A percentile compares a stretch with the other conserved stretches of the same genome.
phyloP scores from a whole-genome alignment of 2,888 invertebrate species.

The Agelastica alni region DNA sequence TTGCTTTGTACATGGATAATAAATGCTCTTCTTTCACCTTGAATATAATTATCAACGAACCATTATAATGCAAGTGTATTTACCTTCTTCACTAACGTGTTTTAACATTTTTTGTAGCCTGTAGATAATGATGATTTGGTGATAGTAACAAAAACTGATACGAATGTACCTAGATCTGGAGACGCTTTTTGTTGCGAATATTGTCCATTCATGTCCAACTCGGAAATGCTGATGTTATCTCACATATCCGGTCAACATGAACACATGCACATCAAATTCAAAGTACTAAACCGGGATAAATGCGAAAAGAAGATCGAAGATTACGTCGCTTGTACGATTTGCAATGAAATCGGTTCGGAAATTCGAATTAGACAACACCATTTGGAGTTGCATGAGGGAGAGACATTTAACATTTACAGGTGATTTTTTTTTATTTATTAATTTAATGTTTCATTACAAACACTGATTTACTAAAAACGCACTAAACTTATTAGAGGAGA shows the following conservation, averaged over 20 bases:
- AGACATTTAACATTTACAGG: slow-evolving; percentile 31
- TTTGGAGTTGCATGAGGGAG: slow-evolving; percentile 46
- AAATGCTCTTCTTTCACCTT: no score
- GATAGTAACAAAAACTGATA: slow-evolving; percentile 34
- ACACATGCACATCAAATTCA: slow-evolving; percentile 31
- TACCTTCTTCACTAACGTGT: no score
- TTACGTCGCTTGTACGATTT: slow-evolving; percentile 44
- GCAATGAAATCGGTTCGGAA: slow-evolving; percentile 47
- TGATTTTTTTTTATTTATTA: neutral
- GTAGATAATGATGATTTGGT: slow-evolving; percentile 33
- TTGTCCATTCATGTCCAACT: slow-evolving; percentile 34
- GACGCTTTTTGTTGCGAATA: slow-evolving; percentile 40
- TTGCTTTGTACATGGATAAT: no score
- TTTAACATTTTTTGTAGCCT: slow-evolving; percentile 20
- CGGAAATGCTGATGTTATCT: slow-evolving; percentile 26
- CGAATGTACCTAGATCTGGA: slow-evolving; percentile 36
- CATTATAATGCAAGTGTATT: no score
- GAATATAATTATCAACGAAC: no score
- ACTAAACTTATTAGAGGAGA: no score
- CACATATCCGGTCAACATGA: slow-evolving; percentile 33
- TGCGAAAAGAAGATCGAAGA: slow-evolving; percentile 28
- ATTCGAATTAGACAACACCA: slow-evolving; percentile 51
- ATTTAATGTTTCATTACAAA: neutral
- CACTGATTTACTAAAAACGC: no score
- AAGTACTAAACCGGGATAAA: slow-evolving; percentile 27